phyloP scores from a whole-genome alignment of 2,888 invertebrate genomes.

The Kuschelorhynchus macadamiae region DNA sequence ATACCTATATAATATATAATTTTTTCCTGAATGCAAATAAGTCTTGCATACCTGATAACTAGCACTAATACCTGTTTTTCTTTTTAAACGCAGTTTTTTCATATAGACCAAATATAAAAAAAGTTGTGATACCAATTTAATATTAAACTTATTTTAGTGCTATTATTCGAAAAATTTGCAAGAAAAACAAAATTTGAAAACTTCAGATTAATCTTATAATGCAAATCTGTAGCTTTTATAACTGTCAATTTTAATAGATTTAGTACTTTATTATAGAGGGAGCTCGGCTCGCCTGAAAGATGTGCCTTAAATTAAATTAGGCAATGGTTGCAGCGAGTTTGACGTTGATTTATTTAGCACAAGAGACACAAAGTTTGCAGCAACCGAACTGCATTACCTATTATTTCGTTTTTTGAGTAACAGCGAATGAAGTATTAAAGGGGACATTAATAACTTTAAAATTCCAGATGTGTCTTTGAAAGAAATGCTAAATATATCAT shows the following conservation, averaged over 20 bases:
- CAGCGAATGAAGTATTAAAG: conserved; percentile 41
- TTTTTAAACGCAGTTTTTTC: too few relatives aligned
- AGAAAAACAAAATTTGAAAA: too few relatives aligned
- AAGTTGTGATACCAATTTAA: too few relatives aligned
- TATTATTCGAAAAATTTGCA: too few relatives aligned
- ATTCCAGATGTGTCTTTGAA: conserved; percentile 39
- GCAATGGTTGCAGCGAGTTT: conserved; percentile 36
- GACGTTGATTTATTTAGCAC: conserved; percentile 45
- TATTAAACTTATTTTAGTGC: too few relatives aligned
- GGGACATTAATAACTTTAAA: conserved; percentile 42
- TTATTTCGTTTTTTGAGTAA: conserved; percentile 33
- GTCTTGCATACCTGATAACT: too few relatives aligned
- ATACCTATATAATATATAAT: too few relatives aligned
- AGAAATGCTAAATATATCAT: conserved; percentile 39
- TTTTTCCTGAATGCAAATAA: too few relatives aligned
- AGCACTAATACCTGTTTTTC: too few relatives aligned
- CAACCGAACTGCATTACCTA: conserved; percentile 35
- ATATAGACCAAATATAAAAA: too few relatives aligned
- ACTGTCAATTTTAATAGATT: conserved; percentile 48
- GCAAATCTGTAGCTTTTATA: conserved; percentile 33
- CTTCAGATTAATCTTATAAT: conserved; percentile 14
- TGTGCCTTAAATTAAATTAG: conserved; percentile 45
- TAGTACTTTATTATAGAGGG: conserved; percentile 27
- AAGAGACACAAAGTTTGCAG: conserved; percentile 38
- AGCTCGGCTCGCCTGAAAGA: conserved; percentile 25